phyloP scores from a whole-genome alignment of 1,140 invertebrate species.

The Drosophila kepulauana region DNA sequence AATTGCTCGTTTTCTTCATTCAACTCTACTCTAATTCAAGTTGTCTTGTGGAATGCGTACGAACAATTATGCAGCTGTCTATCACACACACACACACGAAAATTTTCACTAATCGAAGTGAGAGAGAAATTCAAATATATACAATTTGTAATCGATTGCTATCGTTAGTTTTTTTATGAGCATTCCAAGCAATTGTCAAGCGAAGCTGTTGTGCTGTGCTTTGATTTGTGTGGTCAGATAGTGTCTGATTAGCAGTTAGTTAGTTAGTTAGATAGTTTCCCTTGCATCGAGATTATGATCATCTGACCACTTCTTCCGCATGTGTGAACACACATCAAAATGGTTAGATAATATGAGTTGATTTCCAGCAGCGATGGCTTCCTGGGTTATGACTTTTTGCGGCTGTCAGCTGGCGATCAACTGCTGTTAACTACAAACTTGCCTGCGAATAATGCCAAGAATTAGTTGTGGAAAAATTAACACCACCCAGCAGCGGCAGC shows the following conservation, averaged over 20 bases:
- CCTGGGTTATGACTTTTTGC: conserved; percentile 81
- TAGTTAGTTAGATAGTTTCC: conserved; percentile 29
- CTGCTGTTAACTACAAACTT: conserved; percentile 38
- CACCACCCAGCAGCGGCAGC: conserved; percentile 65
- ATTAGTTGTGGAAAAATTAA: conserved; percentile 83
- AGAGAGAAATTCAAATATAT: neutral
- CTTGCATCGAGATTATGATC: conserved; percentile 7
- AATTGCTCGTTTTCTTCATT: conserved; percentile 59
- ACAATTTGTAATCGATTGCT: too few species aligned
- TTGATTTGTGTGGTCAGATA: conserved; percentile 10
- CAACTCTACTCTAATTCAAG: conserved; percentile 19
- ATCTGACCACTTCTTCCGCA: conserved; percentile 50
- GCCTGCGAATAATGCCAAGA: conserved; percentile 71
- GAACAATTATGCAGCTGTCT: conserved; percentile 47
- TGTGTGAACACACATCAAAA: conserved; percentile 52
- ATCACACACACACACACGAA: neutral
- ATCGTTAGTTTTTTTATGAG: neutral
- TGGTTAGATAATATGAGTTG: conserved; percentile 49
- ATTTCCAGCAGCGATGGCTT: conserved; percentile 54
- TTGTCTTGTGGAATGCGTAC: conserved; percentile 11
- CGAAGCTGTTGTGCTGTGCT: neutral
- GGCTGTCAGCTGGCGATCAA: conserved; percentile 48
- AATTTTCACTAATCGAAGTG: conserved; percentile 26
- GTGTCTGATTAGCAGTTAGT: conserved; percentile 3
- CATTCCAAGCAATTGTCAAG: conserved; percentile 11